phyloP scores from a whole-genome alignment of 2,797 vertebrate species.

The Phrynocephalus vlangalii region DNA sequence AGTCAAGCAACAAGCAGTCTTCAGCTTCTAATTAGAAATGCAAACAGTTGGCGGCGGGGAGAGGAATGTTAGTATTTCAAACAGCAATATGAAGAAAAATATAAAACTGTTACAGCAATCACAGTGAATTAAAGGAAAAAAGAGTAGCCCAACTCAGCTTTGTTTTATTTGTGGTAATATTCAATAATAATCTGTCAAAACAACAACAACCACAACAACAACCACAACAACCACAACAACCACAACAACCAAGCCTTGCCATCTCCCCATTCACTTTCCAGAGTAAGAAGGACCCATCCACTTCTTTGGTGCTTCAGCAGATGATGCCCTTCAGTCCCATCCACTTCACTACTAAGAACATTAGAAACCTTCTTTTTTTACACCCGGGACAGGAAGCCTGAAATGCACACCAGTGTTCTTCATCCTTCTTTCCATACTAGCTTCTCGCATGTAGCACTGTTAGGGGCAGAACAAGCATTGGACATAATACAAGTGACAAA shows the following conservation, averaged over 20 bases:
- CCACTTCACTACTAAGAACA: not conserved
- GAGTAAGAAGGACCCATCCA: not conserved
- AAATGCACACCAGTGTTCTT: too few species aligned
- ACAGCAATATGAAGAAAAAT: too few species aligned
- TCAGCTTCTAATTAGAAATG: conserved; percentile 5
- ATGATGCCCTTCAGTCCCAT: not conserved
- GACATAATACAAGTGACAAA: not conserved
- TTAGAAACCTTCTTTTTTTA: not conserved
- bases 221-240: too few species aligned
- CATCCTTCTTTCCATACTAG: not conserved
- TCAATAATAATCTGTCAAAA: too few species aligned
- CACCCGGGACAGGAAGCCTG: not conserved
- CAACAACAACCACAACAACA: too few species aligned
- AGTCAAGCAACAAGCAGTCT: not conserved
- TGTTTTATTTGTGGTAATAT: not conserved
- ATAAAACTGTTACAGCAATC: not conserved
- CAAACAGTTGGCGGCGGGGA: not conserved
- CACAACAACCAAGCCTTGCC: not conserved
- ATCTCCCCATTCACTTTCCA: not conserved
- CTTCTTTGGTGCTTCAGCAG: not conserved
- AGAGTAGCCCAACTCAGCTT: not conserved
- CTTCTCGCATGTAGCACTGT: not conserved
- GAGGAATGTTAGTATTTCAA: not conserved
- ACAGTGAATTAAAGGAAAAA: not conserved
- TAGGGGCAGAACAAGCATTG: not conserved